Percentiles rank a stretch among this genome's conserved stretches.
Evolutionary conservation across 2,113 vertebrate genomes (phyloP).

Genomic region (Tenebrosternarchus preto): DNA sequence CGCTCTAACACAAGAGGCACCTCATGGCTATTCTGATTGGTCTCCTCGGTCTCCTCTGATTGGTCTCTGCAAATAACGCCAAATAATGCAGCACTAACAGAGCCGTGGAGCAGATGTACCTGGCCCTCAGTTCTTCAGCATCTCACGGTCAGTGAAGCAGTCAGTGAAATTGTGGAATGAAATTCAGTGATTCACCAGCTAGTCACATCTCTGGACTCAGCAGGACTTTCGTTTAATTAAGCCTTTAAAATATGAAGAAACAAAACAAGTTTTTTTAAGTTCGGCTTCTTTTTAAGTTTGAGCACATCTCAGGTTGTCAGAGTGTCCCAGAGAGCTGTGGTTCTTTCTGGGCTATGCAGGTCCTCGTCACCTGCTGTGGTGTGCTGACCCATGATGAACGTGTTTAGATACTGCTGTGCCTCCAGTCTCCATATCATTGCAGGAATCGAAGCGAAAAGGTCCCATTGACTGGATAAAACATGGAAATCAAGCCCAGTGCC

Average conservation of each 20-base stretch:
- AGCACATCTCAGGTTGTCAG: neutral
- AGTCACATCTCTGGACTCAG: neutral
- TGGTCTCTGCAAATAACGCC: too few species aligned
- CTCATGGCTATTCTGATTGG: too few species aligned
- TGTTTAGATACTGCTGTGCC: conserved; percentile 10
- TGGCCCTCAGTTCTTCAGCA: neutral
- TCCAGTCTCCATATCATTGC: neutral
- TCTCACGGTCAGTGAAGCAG: neutral
- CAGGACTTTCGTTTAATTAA: neutral
- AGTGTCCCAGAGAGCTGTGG: too few species aligned
- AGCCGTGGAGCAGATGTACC: neutral
- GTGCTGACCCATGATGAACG: neutral
- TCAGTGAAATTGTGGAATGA: neutral
- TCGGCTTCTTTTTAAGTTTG: neutral
- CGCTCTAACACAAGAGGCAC: too few species aligned
- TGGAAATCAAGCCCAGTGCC: conserved; percentile 57
- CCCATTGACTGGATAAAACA: conserved; percentile 63
- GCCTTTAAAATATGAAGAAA: neutral
- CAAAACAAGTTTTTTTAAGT: neutral
- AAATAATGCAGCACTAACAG: too few species aligned
- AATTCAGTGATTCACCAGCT: neutral
- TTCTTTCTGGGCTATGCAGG: neutral
- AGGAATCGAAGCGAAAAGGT: conserved; percentile 30
- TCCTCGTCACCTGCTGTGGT: neutral
- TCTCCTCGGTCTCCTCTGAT: too few species aligned